Base-by-base conservation (phyloP, 2,888 invertebrate genomes). In the Agrochola macilenta region DNA sequence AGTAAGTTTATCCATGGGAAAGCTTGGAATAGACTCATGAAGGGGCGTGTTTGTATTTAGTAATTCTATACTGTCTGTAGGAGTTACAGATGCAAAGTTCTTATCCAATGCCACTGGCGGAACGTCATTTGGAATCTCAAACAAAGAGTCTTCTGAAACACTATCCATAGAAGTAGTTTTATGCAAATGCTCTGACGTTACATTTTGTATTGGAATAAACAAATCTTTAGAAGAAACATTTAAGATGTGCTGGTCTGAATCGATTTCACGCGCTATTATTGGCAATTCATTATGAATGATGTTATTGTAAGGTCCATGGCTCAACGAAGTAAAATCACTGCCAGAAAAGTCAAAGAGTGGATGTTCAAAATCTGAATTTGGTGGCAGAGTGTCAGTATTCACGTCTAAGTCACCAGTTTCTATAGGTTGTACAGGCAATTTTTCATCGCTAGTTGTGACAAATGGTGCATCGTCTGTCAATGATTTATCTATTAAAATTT, bases 271-370 rank as follows among this genome's bases (percentile, higher is more conserved):
- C 0, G 35, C 35, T 75, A 20, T 60, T 66, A 73, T 75, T 35
- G 78, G 78, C 11, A 75, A 65, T 69, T 85, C 86, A 54, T 74
- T 71, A 1, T 57, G 17, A 8, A 63, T 14, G 8, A 69, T 9
- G 23, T 60, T 71, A 39, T 82, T 65, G 52, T 65, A 58, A n/a
- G 52, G 61, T 26, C 65, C 74, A 17, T 75, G 69, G 26, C 14
- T 74, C 0, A 72, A 0, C 3, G 60, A 71, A 30, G 23, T n/a
- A 26, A 66, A 57, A 12, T 78, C 30, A 57, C 23, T 73, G 2
- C 35, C 49, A 54, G 71, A 26, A 26, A 74, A 85, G 26, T 74
- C 46, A 43, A 78, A 74, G 9, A 69, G 14, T 43, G 82, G 71
- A 57, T 74, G 61, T 39, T 81, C 57, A n/a, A 57, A 65, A 74